Percentiles rank a stretch among this genome's conserved stretches.
These are phyloP conservation scores for Acrobasis suavella DNA, from an alignment of 2,888 invertebrate genomes.

Conservation along the genomic window DNA sequence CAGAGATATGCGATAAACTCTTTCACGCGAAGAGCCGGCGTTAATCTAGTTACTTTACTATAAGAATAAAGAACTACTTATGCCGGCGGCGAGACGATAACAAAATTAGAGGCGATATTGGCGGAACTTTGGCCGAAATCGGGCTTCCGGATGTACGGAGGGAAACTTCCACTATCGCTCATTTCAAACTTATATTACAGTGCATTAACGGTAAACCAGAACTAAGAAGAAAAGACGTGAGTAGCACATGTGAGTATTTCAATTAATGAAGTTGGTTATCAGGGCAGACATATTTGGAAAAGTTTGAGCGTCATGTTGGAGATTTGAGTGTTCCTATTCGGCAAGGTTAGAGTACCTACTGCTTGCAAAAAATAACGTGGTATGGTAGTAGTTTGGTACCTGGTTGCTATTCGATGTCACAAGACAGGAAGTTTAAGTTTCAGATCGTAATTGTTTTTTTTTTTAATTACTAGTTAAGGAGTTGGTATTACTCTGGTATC, in stretches of 20 bases:
- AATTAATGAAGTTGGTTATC: conserved; percentile 34
- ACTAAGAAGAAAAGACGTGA: conserved; percentile 27
- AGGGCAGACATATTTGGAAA: conserved; percentile 19
- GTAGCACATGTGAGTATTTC: conserved; percentile 30
- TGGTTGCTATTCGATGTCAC: too few species aligned
- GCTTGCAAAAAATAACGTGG: neutral
- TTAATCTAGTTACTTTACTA: conserved; percentile 6
- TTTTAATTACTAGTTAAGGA: too few species aligned
- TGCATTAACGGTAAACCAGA: conserved; percentile 22
- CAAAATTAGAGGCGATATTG: conserved; percentile 18
- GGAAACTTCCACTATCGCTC: conserved; percentile 13
- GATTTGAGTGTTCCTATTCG: conserved; percentile 1
- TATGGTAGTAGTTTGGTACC: neutral
- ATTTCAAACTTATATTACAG: conserved; percentile 19
- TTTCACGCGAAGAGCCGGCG: neutral
- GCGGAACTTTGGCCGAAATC: neutral
- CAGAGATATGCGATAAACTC: conserved; percentile 7
- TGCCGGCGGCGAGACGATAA: conserved; percentile 12
- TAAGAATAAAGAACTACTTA: neutral
- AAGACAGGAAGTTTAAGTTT: too few species aligned
- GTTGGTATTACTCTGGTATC: too few species aligned
- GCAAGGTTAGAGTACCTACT: neutral
- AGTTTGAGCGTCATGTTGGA: conserved; percentile 9
- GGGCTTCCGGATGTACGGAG: neutral
- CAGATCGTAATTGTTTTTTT: too few species aligned